Conservation (phyloP, 92 coral and sea anemone genomes). For the Zoanthus sociatus region DNA sequence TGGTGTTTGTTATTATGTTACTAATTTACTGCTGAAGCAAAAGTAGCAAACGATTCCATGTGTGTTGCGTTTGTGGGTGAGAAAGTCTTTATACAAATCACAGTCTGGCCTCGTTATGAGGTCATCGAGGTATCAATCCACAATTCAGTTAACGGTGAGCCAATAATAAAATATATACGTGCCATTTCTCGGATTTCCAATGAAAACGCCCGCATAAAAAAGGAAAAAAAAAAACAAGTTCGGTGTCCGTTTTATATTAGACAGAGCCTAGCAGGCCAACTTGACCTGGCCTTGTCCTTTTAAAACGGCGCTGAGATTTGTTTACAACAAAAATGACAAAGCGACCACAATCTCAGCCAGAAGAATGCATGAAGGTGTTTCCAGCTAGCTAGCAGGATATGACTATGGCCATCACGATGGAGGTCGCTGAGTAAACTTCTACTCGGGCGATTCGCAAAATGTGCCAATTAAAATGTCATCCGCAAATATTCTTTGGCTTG, state of each 20-base stretch:
- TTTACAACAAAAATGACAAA: constrained; percentile 39
- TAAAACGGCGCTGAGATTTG: constrained; percentile 27
- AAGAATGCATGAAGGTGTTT: constrained; percentile 25
- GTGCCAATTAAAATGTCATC: constrained; percentile 21
- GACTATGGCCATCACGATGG: constrained; percentile 1
- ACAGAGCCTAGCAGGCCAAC: background rate
- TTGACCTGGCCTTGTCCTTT: constrained; percentile 30
- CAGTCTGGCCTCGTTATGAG: constrained; percentile 8
- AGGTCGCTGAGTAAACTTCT: constrained; percentile 3
- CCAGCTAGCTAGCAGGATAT: constrained; percentile 43
- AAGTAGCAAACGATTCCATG: background rate
- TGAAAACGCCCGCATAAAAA: background rate
- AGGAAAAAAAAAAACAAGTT: background rate
- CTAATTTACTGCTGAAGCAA: constrained; percentile 2
- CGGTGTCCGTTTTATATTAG: background rate
- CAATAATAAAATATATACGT: background rate
- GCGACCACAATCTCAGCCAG: constrained; percentile 38
- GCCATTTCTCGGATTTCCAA: constrained; percentile 22
- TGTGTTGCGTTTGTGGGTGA: background rate
- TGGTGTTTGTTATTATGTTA: background rate
- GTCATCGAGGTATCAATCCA: constrained; percentile 21
- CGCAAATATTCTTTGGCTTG: background rate
- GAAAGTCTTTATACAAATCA: constrained; percentile 12
- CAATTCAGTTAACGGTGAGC: constrained; percentile 20
- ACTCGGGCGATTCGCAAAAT: constrained; percentile 20